Conservation (phyloP, 1,140 invertebrate genomes). For the Limonius californicus region DNA sequence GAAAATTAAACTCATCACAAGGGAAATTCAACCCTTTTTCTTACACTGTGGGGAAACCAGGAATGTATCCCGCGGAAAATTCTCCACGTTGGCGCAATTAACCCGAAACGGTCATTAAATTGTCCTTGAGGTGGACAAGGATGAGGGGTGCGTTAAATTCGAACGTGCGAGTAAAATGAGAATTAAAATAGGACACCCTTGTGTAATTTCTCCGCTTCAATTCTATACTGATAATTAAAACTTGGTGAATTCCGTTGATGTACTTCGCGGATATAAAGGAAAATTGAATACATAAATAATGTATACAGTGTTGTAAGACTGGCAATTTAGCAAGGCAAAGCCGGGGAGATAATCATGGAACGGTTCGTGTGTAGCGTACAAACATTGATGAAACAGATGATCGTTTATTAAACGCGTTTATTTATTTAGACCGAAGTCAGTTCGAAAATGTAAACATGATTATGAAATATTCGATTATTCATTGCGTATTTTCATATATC, state of each 20-base stretch:
- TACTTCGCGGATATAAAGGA: conserved; percentile 29
- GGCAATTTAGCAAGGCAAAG: conserved; percentile 7
- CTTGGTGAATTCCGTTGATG: conserved; percentile 30
- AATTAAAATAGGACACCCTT: neutral
- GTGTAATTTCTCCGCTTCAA: conserved; percentile 16
- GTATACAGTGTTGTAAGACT: conserved; percentile 17
- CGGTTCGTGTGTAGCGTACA: conserved; percentile 9
- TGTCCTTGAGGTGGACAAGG: neutral
- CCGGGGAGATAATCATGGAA: conserved; percentile 9
- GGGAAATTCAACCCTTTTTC: conserved; percentile 18
- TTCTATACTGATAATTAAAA: conserved; percentile 27
- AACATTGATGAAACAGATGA: conserved; percentile 15
- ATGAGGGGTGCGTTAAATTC: neutral
- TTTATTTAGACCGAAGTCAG: conserved; percentile 14
- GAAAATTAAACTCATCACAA: conserved; percentile 14
- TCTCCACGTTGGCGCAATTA: neutral
- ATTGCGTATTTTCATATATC: conserved; percentile 5
- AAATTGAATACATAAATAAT: conserved; percentile 33
- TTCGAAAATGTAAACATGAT: conserved; percentile 13
- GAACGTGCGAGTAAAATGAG: neutral
- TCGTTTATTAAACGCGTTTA: conserved; percentile 13
- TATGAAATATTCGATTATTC: conserved; percentile 15
- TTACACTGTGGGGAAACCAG: conserved; percentile 7
- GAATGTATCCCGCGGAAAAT: neutral
- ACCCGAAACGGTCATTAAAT: neutral